Base-by-base conservation (phyloP, 2,113 vertebrate species). In the Halcyon malimbica region DNA sequence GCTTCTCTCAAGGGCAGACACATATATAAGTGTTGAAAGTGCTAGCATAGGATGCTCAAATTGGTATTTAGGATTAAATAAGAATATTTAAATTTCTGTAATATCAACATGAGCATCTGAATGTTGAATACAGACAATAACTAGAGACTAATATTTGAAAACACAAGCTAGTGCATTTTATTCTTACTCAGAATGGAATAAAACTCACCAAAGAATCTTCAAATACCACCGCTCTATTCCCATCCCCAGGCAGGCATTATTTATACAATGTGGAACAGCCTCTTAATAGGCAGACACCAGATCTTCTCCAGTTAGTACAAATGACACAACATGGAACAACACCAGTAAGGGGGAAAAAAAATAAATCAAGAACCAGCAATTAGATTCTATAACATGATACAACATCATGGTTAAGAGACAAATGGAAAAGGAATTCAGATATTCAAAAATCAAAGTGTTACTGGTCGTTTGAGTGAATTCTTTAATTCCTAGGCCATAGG, bases 141-240 rank as follows among this genome's bases (percentile, higher is more conserved):
- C 16, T 53, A n/a, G 46, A 53, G 33, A 68, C 20, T 31, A 68
- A 24, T 54, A 76, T 59, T 91, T 83, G 23, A 25, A 76, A 93
- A 83, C 13, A 16, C 0, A 0, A 37, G 28, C 18, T 41, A 35
- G 9, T 17, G 28, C 8, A 26, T 69, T 60, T 81, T n/a, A 37
- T 31, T 60, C 5, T 67, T 51, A 44, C 51, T 23, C 33, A 4
- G 8, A 82, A 71, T 18, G 15, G 18, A 64, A 35, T 39, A 67
- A 81, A 94, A 79, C 15, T 8, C 23, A 56, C 14, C 29, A 76
- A 64, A 74, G 35, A 51, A 56, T 8, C 16, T 75, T 57, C n/a
- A 84, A 50, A 57, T 24, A 12, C 4, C 29, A 64, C 4, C 46
- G 9, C 6, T 60, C 39, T 42, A 15, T 33, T 70, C 24, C 65